Conservation (phyloP, 1,140 invertebrate species). For the Nasonia longicornis region DNA sequence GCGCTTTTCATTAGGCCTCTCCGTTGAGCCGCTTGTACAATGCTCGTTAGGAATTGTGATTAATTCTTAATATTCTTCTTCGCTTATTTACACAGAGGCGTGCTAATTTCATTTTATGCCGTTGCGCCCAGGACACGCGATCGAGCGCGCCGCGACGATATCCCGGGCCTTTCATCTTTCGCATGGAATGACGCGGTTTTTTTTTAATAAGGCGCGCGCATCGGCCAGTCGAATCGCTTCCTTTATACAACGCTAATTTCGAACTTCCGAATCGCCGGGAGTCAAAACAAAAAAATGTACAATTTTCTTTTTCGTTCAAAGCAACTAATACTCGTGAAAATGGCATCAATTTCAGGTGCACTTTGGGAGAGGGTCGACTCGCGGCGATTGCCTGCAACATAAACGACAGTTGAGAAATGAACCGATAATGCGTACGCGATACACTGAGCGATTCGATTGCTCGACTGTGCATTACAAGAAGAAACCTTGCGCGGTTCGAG, state of each 20-base stretch:
- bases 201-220: constrained; percentile 14
- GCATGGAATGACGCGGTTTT: constrained; percentile 41
- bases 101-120: constrained; percentile 22
- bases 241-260: background rate
- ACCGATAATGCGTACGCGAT: background rate
- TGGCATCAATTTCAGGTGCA: background rate
- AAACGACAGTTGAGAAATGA: background rate
- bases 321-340: background rate
- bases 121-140: background rate
- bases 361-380: background rate
- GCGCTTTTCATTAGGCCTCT: constrained; percentile 8
- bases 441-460: constrained; percentile 31
- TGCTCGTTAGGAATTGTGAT: constrained; percentile 30
- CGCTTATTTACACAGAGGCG: constrained; percentile 28
- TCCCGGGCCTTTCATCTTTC: background rate
- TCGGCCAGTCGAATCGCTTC: constrained; percentile 18
- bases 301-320: background rate
- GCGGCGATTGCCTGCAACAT: background rate
- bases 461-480: background rate
- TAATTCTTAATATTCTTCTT: constrained; percentile 33
- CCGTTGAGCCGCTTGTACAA: constrained; percentile 12
- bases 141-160: background rate
- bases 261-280: background rate
- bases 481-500: background rate
- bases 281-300: background rate